Percentiles rank a stretch among this genome's conserved stretches.
These are phyloP conservation scores for Timema podura DNA, from an alignment of 2,888 invertebrate genomes.

Conservation along the genomic window DNA sequence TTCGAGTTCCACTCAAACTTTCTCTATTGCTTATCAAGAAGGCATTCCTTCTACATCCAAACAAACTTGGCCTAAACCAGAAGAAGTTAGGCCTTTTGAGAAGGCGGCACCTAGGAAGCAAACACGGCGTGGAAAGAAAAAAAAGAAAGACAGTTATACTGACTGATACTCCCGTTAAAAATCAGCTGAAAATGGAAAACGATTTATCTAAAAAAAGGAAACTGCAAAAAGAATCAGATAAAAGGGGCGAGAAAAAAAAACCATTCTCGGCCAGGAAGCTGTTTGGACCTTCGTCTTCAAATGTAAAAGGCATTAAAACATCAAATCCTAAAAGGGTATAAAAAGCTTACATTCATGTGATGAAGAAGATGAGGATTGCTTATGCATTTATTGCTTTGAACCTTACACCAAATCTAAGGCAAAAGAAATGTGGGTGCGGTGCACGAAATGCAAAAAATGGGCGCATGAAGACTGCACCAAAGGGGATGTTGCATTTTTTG, in stretches of 20 bases:
- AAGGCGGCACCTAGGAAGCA: constrained; percentile 1
- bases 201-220: constrained; percentile 10
- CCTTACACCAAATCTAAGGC: not conserved
- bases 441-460: constrained; percentile 12
- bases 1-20: too few relatives aligned
- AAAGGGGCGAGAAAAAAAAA: not conserved
- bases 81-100: constrained; percentile 11
- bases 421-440: not conserved
- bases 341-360: not conserved
- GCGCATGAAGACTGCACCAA: constrained; percentile 12
- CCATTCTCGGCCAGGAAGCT: not conserved
- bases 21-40: too few relatives aligned
- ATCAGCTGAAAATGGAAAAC: constrained; percentile 6
- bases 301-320: not conserved
- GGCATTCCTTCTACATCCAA: too few relatives aligned
- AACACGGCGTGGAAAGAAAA: not conserved
- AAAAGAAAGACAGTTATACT: constrained; percentile 10
- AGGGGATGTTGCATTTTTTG: constrained; percentile 4
- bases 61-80: too few relatives aligned
- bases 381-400: constrained; percentile 16
- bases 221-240: not conserved
- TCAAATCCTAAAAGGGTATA: not conserved
- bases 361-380: constrained; percentile 8
- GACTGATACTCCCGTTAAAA: constrained; percentile 14
- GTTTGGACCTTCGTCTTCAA: not conserved